Evolutionary conservation across 1,140 invertebrate species (phyloP).

Genomic region (Pachyrhynchus sulphureomaculatus): DNA sequence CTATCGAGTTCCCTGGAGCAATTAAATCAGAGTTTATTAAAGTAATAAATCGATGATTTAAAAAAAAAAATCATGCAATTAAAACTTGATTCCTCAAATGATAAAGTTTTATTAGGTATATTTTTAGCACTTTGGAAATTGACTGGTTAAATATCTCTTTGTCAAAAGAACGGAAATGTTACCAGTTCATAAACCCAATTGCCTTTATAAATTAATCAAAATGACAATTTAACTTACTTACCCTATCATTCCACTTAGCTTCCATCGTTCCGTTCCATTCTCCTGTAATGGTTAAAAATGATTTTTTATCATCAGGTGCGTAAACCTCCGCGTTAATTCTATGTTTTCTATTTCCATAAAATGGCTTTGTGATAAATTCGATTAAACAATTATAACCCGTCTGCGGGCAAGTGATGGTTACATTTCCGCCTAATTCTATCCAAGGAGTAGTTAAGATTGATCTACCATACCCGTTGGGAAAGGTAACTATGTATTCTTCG

Average conservation of each 20-base stretch:
- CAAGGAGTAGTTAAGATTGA: conserved; percentile 95
- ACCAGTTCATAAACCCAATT: too few species aligned
- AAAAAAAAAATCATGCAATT: too few species aligned
- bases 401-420: conserved; percentile 84
- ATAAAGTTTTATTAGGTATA: too few species aligned
- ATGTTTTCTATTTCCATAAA: conserved; percentile 95
- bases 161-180: too few species aligned
- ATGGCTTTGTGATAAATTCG: conserved; percentile 95
- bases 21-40: too few species aligned
- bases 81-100: too few species aligned
- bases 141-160: too few species aligned
- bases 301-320: conserved; percentile 81
- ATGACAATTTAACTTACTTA: conserved; percentile 51
- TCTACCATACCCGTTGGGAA: conserved; percentile 95
- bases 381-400: conserved; percentile 86
- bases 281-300: conserved; percentile 82
- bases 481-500: conserved; percentile 91
- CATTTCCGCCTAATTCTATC: conserved; percentile 93
- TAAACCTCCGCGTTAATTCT: conserved; percentile 81
- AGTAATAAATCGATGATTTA: too few species aligned
- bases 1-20: too few species aligned
- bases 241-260: conserved; percentile 80
- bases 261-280: conserved; percentile 97
- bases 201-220: too few species aligned
- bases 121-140: too few species aligned